These are phyloP conservation scores for Thamnaconus septentrionalis DNA, from an alignment of 2,113 vertebrate species.

Conservation along the genomic window DNA sequence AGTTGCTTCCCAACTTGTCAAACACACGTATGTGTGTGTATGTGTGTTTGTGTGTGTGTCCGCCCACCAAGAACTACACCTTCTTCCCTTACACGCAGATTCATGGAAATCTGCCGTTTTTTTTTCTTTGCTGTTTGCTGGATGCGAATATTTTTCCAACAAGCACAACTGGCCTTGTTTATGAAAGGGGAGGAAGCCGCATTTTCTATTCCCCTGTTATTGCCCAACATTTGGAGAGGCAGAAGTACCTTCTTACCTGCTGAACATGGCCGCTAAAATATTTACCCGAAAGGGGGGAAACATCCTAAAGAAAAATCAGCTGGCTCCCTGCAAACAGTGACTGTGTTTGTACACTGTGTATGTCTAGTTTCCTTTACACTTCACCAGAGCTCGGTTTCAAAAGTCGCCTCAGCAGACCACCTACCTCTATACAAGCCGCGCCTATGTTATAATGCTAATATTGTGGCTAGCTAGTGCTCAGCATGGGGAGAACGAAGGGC, in stretches of 20 bases:
- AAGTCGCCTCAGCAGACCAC: too few species aligned
- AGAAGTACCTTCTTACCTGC: slow-evolving; percentile 52
- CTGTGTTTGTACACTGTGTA: too few species aligned
- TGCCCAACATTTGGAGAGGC: slow-evolving; percentile 29
- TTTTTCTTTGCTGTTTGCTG: slow-evolving; percentile 55
- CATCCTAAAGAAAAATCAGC: too few species aligned
- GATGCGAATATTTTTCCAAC: slow-evolving; percentile 57
- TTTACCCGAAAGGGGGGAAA: slow-evolving; percentile 33
- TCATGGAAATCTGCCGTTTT: slow-evolving; percentile 41
- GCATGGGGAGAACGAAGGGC: too few species aligned
- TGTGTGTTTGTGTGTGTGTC: slow-evolving; percentile 15
- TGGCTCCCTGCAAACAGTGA: too few species aligned
- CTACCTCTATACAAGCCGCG: too few species aligned
- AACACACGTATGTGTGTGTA: too few species aligned
- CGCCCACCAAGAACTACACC: slow-evolving; percentile 27
- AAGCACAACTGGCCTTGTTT: slow-evolving; percentile 61
- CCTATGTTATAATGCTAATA: too few species aligned
- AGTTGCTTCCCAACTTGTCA: slow-evolving; percentile 22
- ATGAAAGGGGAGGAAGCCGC: slow-evolving; percentile 22
- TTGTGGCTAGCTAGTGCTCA: too few species aligned
- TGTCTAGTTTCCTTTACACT: too few species aligned
- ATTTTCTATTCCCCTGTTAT: slow-evolving; percentile 22
- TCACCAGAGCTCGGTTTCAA: too few species aligned
- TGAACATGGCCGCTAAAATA: slow-evolving; percentile 31
- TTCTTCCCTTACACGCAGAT: slow-evolving; percentile 30